These are phyloP conservation scores for Abrostola tripartita DNA, from an alignment of 2,888 invertebrate species.

Conservation along the genomic window DNA sequence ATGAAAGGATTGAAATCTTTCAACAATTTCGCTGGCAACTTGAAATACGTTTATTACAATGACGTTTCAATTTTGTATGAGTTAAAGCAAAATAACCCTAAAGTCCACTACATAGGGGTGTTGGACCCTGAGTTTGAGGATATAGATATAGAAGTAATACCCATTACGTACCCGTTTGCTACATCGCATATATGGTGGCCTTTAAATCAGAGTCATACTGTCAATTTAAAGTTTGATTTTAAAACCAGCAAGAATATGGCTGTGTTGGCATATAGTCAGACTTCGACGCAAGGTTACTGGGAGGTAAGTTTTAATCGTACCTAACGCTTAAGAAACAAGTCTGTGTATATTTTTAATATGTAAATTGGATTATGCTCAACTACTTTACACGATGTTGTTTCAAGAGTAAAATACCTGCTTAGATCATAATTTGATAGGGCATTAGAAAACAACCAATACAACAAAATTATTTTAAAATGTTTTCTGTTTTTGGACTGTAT, in stretches of 20 bases:
- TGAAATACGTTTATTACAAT: conserved; percentile 97
- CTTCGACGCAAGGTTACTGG: conserved; percentile 94
- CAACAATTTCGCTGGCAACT: conserved; percentile 95
- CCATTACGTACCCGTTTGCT: conserved; percentile 96
- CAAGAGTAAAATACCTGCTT: conserved; percentile 14
- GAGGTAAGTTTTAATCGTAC: conserved; percentile 89
- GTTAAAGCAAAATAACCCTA: conserved; percentile 94
- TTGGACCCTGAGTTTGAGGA: conserved; percentile 95
- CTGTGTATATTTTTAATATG: conserved; percentile 31
- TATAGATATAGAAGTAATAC: conserved; percentile 95
- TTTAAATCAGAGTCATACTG: conserved; percentile 91
- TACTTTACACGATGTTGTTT: conserved; percentile 10
- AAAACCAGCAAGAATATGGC: conserved; percentile 95
- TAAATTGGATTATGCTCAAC: conserved; percentile 16
- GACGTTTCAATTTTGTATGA: conserved; percentile 97
- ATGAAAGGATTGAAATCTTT: conserved; percentile 94
- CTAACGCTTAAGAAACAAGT: conserved; percentile 19
- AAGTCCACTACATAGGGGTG: conserved; percentile 94
- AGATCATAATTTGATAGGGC: conserved; percentile 16
- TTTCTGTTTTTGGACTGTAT: too few species aligned
- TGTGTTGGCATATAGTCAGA: conserved; percentile 95
- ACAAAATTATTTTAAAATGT: too few species aligned
- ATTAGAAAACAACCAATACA: not conserved
- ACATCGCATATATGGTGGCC: conserved; percentile 97
- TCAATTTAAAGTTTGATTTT: conserved; percentile 95